Evolutionary conservation across 53 echinoderm and acorn worm genomes (phyloP).

Genomic region (Astropecten irregularis): DNA sequence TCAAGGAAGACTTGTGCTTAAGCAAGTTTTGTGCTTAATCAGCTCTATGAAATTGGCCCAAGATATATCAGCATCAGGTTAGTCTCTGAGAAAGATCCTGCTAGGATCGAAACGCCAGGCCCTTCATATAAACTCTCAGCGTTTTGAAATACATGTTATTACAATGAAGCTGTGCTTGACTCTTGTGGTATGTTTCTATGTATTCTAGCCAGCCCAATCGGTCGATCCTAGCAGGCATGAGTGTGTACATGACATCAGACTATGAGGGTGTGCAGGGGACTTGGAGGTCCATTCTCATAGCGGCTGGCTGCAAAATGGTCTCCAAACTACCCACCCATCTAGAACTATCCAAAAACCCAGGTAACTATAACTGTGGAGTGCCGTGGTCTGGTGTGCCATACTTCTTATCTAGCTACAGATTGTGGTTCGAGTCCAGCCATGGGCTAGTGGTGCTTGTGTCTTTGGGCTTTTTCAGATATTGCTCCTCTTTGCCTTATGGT

Average conservation of each 20-base stretch:
- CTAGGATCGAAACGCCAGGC: too few species aligned
- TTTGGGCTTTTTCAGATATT: background rate
- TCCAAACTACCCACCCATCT: conserved; percentile 49
- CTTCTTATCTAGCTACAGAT: background rate
- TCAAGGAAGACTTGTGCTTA: too few species aligned
- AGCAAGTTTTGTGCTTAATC: too few species aligned
- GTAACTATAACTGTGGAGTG: background rate
- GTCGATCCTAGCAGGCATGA: conserved; percentile 64
- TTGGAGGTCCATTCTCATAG: conserved; percentile 80
- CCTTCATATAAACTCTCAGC: background rate
- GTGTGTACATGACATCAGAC: conserved; percentile 65
- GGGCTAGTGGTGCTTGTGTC: too few species aligned
- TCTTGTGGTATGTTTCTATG: background rate
- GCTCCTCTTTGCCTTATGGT: background rate
- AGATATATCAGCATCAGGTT: too few species aligned
- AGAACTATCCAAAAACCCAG: conserved; percentile 18
- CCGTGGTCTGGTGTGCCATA: background rate
- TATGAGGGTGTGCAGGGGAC: conserved; percentile 45
- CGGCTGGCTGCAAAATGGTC: conserved; percentile 74
- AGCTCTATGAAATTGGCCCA: too few species aligned
- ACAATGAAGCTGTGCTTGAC: background rate
- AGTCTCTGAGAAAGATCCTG: background rate
- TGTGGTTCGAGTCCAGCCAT: too few species aligned
- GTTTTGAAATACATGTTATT: background rate
- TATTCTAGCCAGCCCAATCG: conserved; percentile 62